Base-by-base conservation (phyloP, 2,113 vertebrate species). In the Xiphophorus couchianus region DNA sequence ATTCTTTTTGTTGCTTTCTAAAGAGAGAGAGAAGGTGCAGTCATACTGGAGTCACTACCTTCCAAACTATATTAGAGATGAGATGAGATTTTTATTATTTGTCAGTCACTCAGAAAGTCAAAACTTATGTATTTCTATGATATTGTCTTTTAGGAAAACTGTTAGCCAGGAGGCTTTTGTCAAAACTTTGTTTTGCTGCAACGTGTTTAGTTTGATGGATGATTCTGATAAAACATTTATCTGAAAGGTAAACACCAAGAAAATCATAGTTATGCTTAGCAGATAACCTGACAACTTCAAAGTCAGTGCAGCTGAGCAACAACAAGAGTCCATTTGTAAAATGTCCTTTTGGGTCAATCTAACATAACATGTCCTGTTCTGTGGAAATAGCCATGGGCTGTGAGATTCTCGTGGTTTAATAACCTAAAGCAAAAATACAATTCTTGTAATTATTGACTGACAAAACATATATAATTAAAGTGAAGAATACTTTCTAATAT, bases 201-300 rank as follows among this genome's bases (percentile, higher is more conserved):
- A 33, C 15, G 4, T 62, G n/a, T 66, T 71, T 67, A n/a, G 51
- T 67, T 67, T 64, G 44, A 62, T 58, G 9, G 30, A 31, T n/a
- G 33, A 60, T 27, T 33, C 13, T 35, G 51, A 35, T 70, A 27
- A 19, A 54, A 58, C 58, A 27, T 33, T 29, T 42, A 22, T 71
- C 30, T 35, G 64, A 66, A 51, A 71, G 71, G 30, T 66, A 27
- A 75, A 54, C 29, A 35, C 3, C 2, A 1, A 30, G 5, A 8
- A 75, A 72, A 83, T 62, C 62, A 61, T 61, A 12, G 15, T 71
- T 67, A 58, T 30, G 60, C 74, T 71, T 48, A 77, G 66, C 63
- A 42, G 54, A 28, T 66, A 62, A 69, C 25, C 37, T 14, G 71
- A 66, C 65, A 62, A 17, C 30, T 35, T 68, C 33, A 39, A 39